A percentile compares a stretch with the other conserved stretches of the same genome.
Evolutionary conservation across 2,888 invertebrate genomes (phyloP).

Genomic region (Luperina testacea): DNA sequence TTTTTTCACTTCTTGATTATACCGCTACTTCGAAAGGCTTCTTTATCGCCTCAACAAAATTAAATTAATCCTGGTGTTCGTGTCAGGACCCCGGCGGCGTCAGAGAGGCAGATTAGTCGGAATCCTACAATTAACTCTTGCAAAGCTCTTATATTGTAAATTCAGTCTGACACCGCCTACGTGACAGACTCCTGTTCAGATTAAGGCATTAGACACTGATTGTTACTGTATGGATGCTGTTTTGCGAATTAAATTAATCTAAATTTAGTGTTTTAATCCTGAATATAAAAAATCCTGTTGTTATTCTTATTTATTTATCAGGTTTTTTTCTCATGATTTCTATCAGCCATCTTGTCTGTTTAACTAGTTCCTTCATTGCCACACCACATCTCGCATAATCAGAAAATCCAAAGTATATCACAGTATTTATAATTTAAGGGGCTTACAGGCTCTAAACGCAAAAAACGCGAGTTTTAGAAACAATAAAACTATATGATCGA

Average conservation of each 20-base stretch:
- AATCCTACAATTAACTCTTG: constrained; percentile 72
- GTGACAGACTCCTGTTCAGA: constrained; percentile 67
- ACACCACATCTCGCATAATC: not conserved
- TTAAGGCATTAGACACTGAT: constrained; percentile 58
- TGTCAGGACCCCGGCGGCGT: constrained; percentile 39
- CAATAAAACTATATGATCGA: too few relatives aligned
- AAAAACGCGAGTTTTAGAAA: too few relatives aligned
- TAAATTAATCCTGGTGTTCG: constrained; percentile 60
- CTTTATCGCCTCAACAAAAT: constrained; percentile 67
- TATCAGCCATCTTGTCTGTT: not conserved
- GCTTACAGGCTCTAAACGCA: too few relatives aligned
- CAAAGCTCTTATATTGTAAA: constrained; percentile 68
- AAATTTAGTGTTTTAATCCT: not conserved
- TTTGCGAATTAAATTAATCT: not conserved
- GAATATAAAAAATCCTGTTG: not conserved
- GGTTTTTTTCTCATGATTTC: not conserved
- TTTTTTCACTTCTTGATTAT: constrained; percentile 12
- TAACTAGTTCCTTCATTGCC: too few relatives aligned
- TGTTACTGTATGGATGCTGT: constrained; percentile 41
- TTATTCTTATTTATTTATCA: not conserved
- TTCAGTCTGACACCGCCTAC: constrained; percentile 64
- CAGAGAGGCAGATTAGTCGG: constrained; percentile 64
- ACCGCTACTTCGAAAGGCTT: constrained; percentile 26
- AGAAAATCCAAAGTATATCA: not conserved
- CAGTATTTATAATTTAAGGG: not conserved